These are phyloP conservation scores for Pristionchus exspectatus DNA, from an alignment of 2,888 invertebrate genomes.

Conservation along the genomic window DNA sequence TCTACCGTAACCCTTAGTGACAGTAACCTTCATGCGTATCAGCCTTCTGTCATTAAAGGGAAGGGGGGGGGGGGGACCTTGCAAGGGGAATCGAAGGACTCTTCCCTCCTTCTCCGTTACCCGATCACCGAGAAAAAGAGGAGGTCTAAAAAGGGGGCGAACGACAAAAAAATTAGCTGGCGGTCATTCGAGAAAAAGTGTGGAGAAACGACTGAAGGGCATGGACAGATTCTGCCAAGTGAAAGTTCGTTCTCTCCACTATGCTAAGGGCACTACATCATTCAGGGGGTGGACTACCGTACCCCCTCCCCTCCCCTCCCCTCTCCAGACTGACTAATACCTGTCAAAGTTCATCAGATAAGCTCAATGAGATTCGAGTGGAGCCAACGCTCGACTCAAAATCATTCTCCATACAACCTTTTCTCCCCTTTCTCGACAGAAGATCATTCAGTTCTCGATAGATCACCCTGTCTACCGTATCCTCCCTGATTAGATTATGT, in stretches of 20 bases:
- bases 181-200: conserved; percentile 40
- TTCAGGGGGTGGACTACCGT: background rate
- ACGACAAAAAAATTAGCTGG: conserved; percentile 11
- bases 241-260: background rate
- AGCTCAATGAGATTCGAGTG: background rate
- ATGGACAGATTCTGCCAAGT: background rate
- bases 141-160: background rate
- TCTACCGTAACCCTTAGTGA: background rate
- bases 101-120: background rate
- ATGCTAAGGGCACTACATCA: background rate
- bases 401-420: background rate
- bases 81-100: background rate
- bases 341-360: conserved; percentile 21
- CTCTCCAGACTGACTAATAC: conserved; percentile 2
- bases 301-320: background rate
- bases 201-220: background rate
- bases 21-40: conserved; percentile 34
- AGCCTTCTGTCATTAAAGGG: conserved; percentile 41
- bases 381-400: background rate
- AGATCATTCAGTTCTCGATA: background rate
- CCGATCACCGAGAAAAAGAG: conserved; percentile 3
- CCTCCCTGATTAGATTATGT: background rate
- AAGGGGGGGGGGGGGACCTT: conserved; percentile 14
- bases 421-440: background rate
- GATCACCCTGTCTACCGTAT: background rate